Conservation (phyloP, 2,888 invertebrate species). For the Catocala fraxini region DNA sequence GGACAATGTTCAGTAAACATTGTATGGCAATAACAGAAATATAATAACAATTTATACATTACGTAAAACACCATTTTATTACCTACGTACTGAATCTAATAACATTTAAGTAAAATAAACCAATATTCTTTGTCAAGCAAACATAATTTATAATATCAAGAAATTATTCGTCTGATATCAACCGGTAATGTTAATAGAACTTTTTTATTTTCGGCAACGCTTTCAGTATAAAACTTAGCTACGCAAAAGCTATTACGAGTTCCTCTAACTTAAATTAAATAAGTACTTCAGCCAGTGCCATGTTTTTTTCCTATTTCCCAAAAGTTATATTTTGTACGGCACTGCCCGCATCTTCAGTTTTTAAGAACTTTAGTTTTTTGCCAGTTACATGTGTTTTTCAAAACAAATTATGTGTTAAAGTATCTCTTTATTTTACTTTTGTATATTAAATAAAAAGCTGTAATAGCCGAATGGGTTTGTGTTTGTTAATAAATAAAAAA, state of each 20-base stretch:
- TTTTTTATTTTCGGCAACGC: slow-evolving; percentile 35
- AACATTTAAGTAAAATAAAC: slow-evolving; percentile 15
- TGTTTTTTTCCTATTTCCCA: slow-evolving; percentile 33
- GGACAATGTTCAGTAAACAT: no score
- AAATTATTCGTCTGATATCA: slow-evolving; percentile 31
- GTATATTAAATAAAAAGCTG: background rate
- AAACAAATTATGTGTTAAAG: background rate
- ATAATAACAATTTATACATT: no score
- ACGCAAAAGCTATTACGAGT: slow-evolving; percentile 45
- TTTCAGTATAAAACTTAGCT: slow-evolving; percentile 28
- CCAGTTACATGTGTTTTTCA: slow-evolving; percentile 11
- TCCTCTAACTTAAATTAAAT: slow-evolving; percentile 51
- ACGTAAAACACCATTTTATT: background rate
- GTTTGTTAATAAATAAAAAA: no score
- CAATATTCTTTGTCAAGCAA: slow-evolving; percentile 20
- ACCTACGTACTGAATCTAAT: background rate
- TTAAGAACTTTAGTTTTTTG: slow-evolving; percentile 8
- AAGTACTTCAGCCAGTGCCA: slow-evolving; percentile 31
- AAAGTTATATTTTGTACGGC: slow-evolving; percentile 29
- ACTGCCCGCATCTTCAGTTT: slow-evolving; percentile 12
- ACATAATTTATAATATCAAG: slow-evolving; percentile 29
- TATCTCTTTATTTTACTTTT: background rate
- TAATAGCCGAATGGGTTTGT: no score
- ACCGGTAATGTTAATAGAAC: slow-evolving; percentile 37
- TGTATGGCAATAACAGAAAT: no score